Conservation (phyloP, 2,888 invertebrate genomes). For the Gastracanthus pulcherrimus region DNA sequence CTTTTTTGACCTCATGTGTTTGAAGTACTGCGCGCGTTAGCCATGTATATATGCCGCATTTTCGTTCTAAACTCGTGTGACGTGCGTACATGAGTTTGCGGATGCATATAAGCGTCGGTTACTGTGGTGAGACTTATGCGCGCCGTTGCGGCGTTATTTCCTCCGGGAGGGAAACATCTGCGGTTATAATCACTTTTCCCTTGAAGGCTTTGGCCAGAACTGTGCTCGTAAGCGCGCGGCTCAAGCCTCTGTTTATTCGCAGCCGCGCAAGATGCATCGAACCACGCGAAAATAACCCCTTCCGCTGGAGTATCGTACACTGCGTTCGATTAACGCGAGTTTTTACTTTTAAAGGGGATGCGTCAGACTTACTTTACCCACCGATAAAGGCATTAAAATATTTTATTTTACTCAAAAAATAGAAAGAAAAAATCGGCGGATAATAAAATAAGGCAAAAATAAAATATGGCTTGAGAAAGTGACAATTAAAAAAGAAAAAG, state of each 20-base stretch:
- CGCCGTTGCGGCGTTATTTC: background rate
- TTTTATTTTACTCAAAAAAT: too few relatives aligned
- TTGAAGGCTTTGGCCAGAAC: background rate
- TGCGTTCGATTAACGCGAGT: too few relatives aligned
- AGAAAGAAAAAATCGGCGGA: too few relatives aligned
- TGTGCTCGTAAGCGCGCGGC: background rate
- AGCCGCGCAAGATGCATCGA: background rate
- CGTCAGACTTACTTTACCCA: too few relatives aligned
- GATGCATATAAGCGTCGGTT: background rate
- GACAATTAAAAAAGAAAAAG: too few relatives aligned
- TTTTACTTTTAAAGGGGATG: too few relatives aligned
- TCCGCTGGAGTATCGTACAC: too few relatives aligned
- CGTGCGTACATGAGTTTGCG: background rate
- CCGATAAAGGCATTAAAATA: too few relatives aligned
- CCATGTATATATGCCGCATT: background rate
- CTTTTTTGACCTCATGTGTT: too few relatives aligned
- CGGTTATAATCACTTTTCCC: constrained; percentile 11
- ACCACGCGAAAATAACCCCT: background rate
- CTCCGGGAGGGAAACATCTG: background rate
- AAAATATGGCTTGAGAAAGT: too few relatives aligned
- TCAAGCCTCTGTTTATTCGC: background rate
- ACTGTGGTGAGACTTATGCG: constrained; percentile 5
- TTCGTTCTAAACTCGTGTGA: background rate
- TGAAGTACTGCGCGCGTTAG: too few relatives aligned
- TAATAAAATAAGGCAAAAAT: too few relatives aligned